Base-by-base conservation (phyloP, 2,113 vertebrate species). In the Eudyptes chrysolophus region DNA sequence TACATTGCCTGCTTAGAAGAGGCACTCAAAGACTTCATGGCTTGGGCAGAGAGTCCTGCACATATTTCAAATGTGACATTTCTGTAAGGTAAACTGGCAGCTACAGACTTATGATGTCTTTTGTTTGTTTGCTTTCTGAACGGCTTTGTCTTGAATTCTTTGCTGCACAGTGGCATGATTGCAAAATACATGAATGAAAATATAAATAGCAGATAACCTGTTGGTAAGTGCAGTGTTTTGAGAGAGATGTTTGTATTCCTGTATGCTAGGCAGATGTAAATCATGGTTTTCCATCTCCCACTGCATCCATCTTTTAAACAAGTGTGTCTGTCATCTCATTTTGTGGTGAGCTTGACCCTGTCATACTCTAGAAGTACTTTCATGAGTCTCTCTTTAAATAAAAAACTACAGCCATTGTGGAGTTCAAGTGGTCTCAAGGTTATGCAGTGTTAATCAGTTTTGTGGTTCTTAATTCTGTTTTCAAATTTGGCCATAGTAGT, bases 401-500 rank as follows among this genome's bases (percentile, higher is more conserved):
- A 89, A 94, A 78, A 51, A n/a, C 20, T 92, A 32, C 44, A 78
- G 10, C 22, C 32, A 44, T 27, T 60, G 65, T 10, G 11, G 61
- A 89, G 69, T 87, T 84, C 61, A 79, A 75, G 30, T 76, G 48
- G 20, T 57, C 87, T 82, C 57, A 84, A 87, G 64, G 84, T 93
- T 89, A 82, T 40, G 65, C 44, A 71, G 48, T 55, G 51, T 70
- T 96, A 95, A 96, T 94, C 74, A 89, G 69, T 57, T 94, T 84
- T 85, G 87, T 93, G 74, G 76, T 64, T 93, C 84, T 65, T 92
- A 93, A 91, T 93, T 89, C 48, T 92, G 0, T 91, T 95, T 95
- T 93, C 61, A 79, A 48, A 89, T 87, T 79, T 85, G 61, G 38
- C 44, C n/a, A 16, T 15, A 44, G 65, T 3, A 44, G 27, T 65